Evolutionary conservation across 2,888 invertebrate genomes (phyloP).

Genomic region (Stratiomys singularior): DNA sequence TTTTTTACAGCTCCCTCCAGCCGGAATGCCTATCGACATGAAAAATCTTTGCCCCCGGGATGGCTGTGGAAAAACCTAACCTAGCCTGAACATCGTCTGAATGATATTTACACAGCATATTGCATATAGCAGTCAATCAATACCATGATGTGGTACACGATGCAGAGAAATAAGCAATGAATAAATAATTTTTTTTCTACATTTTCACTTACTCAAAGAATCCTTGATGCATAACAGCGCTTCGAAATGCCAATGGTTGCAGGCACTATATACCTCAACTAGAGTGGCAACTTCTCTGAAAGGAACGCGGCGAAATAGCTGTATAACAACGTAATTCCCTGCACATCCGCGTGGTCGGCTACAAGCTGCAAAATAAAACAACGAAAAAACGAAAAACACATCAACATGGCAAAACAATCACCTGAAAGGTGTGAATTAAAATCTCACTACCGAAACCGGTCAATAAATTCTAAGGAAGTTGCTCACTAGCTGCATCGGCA

Average conservation of each 20-base stretch:
- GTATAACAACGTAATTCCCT: slow-evolving; percentile 10
- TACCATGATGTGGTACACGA: slow-evolving; percentile 3
- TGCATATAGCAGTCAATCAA: slow-evolving; percentile 41
- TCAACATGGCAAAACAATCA: slow-evolving; percentile 35
- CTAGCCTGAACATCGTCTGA: not conserved
- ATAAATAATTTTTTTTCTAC: slow-evolving; percentile 10
- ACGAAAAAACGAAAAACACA: not conserved
- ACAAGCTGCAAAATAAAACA: not conserved
- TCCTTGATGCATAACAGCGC: not conserved
- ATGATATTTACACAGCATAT: not conserved
- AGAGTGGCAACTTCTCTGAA: not conserved
- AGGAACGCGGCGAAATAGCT: slow-evolving; percentile 5
- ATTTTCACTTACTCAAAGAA: slow-evolving; percentile 27
- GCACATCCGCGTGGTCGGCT: not conserved
- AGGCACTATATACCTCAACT: not conserved
- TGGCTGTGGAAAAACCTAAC: not conserved
- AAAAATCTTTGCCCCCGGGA: not conserved
- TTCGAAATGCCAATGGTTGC: not conserved
- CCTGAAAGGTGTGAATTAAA: slow-evolving; percentile 44
- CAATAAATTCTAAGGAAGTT: slow-evolving; percentile 40
- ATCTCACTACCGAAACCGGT: slow-evolving; percentile 35
- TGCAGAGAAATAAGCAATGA: slow-evolving; percentile 27
- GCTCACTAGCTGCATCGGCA: slow-evolving; percentile 13
- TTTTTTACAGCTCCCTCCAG: not conserved
- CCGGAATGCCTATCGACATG: not conserved